phyloP scores from a whole-genome alignment of 2,797 vertebrate species.

The Ctenopoma multispine region DNA sequence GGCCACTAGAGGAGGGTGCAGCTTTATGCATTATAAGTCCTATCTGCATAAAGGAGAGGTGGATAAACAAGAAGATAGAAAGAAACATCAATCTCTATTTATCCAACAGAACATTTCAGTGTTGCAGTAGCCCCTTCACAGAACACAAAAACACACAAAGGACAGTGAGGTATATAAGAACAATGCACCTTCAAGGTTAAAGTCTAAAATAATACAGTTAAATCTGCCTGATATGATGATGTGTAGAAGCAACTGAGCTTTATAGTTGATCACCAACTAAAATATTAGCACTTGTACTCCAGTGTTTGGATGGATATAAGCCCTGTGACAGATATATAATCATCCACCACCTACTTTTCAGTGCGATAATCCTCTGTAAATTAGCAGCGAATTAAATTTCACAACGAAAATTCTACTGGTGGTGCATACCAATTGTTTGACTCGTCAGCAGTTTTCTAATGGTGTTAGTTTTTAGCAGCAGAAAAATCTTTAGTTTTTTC shows the following conservation, averaged over 20 bases:
- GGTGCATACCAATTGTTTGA: constrained; percentile 22
- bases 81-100: not conserved
- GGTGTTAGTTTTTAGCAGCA: constrained; percentile 31
- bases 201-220: not conserved
- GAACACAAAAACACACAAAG: not conserved
- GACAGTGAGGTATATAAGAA: not conserved
- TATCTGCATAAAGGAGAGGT: not conserved
- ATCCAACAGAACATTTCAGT: too few species aligned
- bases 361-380: constrained; percentile 14
- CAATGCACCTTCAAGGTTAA: too few species aligned
- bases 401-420: constrained; percentile 11
- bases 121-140: not conserved
- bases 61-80: too few species aligned
- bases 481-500: constrained; percentile 26
- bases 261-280: not conserved
- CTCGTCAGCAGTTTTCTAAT: constrained; percentile 40
- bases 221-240: not conserved
- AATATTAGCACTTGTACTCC: not conserved
- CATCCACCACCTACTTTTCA: not conserved
- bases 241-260: not conserved
- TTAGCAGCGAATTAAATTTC: not conserved
- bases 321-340: not conserved
- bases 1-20: constrained; percentile 78
- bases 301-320: not conserved
- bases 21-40: constrained; percentile 32